A percentile compares a stretch with the other conserved stretches of the same genome.
phyloP scores from a whole-genome alignment of 2,797 vertebrate genomes.

The Chrysolophus pictus region DNA sequence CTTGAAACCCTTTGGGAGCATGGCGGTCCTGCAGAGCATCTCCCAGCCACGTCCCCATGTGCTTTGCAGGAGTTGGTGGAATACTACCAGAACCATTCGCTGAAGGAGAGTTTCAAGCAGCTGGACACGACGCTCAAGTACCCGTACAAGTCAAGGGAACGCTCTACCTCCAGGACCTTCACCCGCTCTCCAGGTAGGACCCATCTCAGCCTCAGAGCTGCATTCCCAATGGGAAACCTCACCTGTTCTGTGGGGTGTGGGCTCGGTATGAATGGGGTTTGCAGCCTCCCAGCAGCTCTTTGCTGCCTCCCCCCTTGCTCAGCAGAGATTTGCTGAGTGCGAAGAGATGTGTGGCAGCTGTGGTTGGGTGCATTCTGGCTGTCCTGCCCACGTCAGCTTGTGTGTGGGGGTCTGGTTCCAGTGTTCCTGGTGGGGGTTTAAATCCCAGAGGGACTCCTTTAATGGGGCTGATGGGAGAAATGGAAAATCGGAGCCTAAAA shows the following conservation, averaged over 20 bases:
- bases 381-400: not conserved
- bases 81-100: constrained; percentile 95
- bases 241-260: not conserved
- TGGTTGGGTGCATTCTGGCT: fast-evolving
- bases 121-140: constrained; percentile 93
- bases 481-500: not conserved
- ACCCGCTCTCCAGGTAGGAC: constrained; percentile 90
- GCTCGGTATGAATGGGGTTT: fast-evolving
- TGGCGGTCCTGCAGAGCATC: fast-evolving
- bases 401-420: not conserved
- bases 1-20: fast-evolving
- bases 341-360: not conserved
- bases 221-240: fast-evolving
- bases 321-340: not conserved
- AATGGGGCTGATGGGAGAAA: not conserved
- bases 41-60: not conserved
- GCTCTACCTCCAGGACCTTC: constrained; percentile 84
- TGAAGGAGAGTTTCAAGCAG: constrained; percentile 98
- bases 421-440: not conserved
- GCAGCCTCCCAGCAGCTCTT: not conserved
- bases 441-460: not conserved
- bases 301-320: not conserved
- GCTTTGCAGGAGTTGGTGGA: constrained; percentile 86
- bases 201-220: fast-evolving
- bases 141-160: constrained; percentile 93